Evolutionary conservation across 1,140 invertebrate species (phyloP).

Genomic region (Pissodes strobi): DNA sequence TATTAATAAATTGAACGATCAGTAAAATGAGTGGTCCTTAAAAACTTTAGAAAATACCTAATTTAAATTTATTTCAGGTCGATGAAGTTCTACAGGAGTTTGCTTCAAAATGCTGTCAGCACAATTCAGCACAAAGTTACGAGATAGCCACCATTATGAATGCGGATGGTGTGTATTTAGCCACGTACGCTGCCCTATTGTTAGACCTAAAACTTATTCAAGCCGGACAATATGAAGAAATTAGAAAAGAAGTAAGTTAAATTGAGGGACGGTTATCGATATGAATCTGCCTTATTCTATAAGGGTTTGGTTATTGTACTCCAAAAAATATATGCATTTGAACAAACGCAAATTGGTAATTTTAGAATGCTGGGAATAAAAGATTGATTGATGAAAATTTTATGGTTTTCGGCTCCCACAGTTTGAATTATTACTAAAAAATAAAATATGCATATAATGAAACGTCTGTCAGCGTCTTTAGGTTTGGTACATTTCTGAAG

Average conservation of each 20-base stretch:
- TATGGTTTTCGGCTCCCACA: no score
- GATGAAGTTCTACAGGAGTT: slow-evolving; percentile 90
- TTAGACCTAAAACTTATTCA: slow-evolving; percentile 81
- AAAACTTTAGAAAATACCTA: background rate
- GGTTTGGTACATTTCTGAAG: no score
- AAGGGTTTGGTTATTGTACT: background rate
- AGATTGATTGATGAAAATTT: no score
- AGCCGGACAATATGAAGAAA: slow-evolving; percentile 74
- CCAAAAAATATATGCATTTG: no score
- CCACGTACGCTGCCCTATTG: slow-evolving; percentile 81
- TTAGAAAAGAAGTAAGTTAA: slow-evolving; percentile 64
- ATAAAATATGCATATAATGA: no score
- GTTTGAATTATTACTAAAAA: no score
- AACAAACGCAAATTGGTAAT: background rate
- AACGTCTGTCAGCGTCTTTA: no score
- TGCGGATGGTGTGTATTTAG: slow-evolving; percentile 91
- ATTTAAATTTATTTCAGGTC: slow-evolving; percentile 59
- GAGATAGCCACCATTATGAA: slow-evolving; percentile 82
- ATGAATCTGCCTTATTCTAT: slow-evolving; percentile 3
- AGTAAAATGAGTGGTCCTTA: background rate
- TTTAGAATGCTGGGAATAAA: background rate
- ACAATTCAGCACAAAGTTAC: slow-evolving; percentile 67
- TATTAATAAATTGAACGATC: no score
- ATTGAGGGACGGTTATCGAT: background rate
- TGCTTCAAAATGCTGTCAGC: slow-evolving; percentile 88